Base-by-base conservation (phyloP, 2,113 vertebrate species). In the Corvus moneduloides region DNA sequence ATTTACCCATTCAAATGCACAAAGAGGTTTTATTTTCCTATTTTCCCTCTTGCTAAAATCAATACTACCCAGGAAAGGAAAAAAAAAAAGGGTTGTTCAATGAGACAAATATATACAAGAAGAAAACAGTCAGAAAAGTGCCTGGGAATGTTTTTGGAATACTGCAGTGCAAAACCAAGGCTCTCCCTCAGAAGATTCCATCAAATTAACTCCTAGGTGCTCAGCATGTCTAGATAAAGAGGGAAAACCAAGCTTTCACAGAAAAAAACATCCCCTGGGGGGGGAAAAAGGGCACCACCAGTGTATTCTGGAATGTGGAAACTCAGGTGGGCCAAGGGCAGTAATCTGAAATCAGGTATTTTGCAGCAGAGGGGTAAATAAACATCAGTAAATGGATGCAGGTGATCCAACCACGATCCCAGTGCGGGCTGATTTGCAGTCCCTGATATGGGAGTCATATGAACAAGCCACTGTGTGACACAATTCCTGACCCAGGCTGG, bases 391-490 rank as follows among this genome's bases (percentile, higher is more conserved):
- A 82, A 44, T 8, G 30, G 28, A 26, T 39, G 22, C 22, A 88
- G 58, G 28, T 3, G 17, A 63, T 7, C 16, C 71, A 56, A 9
- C 41, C 81, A 35, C 78, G 61, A 2, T 2, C 35, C 21, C 44
- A 7, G 58, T 1, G 10, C 0, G 17, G 20, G 14, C 23, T 35
- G 55, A 55, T 17, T 2, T 59, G 51, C 12, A 23, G 37, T 12
- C 8, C 16, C 66, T 41, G 67, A 28, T 5, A 19, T 0, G 17
- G 6, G 1, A 35, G 55, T 7, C 41, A 59, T 5, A 6, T 2
- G 35, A 75, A 73, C 19, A 39, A 64, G 44, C 4, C 73, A 30
- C 39, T 43, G 58, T 0, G 48, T 48, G 63, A 46, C 54, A 75
- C 49, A 20, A 26, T 15, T 46, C 59, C 77, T 44, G 37, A 49